Evolutionary conservation across 30 jellyfish, hydroid and myxozoan species (phyloP), one percentile per base, ranked within the genome.

Genomic region (Hydractinia echinata): DNA sequence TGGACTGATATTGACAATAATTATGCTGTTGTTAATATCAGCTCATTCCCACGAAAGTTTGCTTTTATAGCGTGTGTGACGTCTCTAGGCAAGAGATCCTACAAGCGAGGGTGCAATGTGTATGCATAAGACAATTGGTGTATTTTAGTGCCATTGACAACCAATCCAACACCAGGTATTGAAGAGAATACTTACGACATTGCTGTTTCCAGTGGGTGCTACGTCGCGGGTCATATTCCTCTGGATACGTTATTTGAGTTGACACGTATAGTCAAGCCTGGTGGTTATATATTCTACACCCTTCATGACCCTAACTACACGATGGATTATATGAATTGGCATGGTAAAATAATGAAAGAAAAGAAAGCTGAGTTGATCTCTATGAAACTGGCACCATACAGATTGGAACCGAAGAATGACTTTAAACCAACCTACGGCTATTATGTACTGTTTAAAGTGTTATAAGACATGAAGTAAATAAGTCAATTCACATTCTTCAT

Each of bases 231-330:
- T 5, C 84, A 76, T 1, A 76, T 76, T 51, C 84, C 84, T 13
- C 53, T 76, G 72, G 74, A 53, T 18, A 54, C 74, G n/a, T 54
- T 76, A 50, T 44, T 14, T 6, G 84, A 76, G 4, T 5, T 76
- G 18, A 55, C 74, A 55, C 72, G 84, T 21, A 76, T 76, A 9
- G 84, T 76, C 84, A 76, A 76, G 84, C 84, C 84, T 5, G 74
- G 74, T 76, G 84, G 84, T 55, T 76, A 51, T 76, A 10, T 76
- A n/a, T 21, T 55, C 55, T 76, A 19, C 74, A 76, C 84, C 3
- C 53, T 76, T 18, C 74, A 76, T 76, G 84, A 76, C 74, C 84
- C 84, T 76, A 76, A 76, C 51, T 19, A 49, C 74, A 76, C 72
- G 11, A 53, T 76, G 74, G 61, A 76, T 16, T 76, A 76, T 52